Base-by-base conservation (phyloP, 2,113 vertebrate species). In the Amblyopsis rosae region DNA sequence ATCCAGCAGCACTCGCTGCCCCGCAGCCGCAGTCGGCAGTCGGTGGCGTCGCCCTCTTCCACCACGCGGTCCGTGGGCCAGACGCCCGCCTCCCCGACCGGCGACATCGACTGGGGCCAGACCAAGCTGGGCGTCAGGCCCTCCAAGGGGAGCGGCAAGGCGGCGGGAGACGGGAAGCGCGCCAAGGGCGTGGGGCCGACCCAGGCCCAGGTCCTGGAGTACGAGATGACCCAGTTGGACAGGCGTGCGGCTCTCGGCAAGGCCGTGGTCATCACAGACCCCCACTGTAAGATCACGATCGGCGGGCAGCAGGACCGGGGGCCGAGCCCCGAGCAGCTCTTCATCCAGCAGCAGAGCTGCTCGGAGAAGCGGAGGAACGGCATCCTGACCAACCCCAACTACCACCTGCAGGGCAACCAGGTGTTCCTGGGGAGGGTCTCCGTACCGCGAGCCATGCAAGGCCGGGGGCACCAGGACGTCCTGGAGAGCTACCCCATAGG, bases 371-470 rank as follows among this genome's bases (percentile, higher is more conserved):
- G 92, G 85, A 93, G 98, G 70, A 99, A 99, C 1, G 96, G 98
- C 58, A 99, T 99, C 58, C 94, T 99, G 96, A 99, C 98, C 0
- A 99, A 99, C 76, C 98, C 98, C 33, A 99, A 99, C 53, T 99
- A 98, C 76, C 96, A 99, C 26, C 94, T 99, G 33, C 97, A 99
- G 83, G 94, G 94, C 88, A 96, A 94, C 87, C 98, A 98, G 87
- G 97, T 98, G 66, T 98, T 97, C 77, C 92, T 99, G 0, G 93
- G 97, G 41, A 91, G 96, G 72, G 96, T 97, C 53, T 96, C 98
- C 1, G 96, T 98, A 67, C 93, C 96, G 17, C 94, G 95, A 79
- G 91, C 95, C n/a, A 77, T 92, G 65, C 95, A 94, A 81, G 95
- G 92, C 65, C 87, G 94, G 71, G 95, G 94, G 51, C 96, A 96